A percentile compares a stretch with the other conserved stretches of the same genome.
Conservation (phyloP, 2,797 vertebrate genomes). For the Lerista edwardsae region DNA sequence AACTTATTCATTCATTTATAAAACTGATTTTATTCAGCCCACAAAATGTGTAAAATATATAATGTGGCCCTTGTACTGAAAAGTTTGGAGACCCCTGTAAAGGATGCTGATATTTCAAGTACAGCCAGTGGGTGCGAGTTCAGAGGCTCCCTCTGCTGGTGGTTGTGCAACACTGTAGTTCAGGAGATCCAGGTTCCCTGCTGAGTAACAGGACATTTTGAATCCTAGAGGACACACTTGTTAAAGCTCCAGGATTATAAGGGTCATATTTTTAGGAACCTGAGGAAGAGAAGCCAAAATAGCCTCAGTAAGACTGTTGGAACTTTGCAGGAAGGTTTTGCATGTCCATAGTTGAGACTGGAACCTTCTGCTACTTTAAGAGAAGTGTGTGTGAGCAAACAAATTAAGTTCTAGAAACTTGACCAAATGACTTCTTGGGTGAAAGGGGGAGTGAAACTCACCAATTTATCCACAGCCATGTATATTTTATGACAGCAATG, state of each 20-base stretch:
- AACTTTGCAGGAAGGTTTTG: not conserved
- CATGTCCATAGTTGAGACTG: not conserved
- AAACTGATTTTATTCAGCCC: too few species aligned
- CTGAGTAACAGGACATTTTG: not conserved
- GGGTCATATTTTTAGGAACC: too few species aligned
- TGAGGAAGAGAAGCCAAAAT: too few species aligned
- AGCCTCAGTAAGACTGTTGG: not conserved
- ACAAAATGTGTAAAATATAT: too few species aligned
- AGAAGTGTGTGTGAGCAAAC: not conserved
- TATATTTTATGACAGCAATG: not conserved
- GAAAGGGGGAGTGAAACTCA: too few species aligned
- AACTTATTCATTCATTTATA: too few species aligned
- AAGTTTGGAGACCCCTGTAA: too few species aligned
- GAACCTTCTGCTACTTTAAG: not conserved
- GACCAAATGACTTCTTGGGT: not conserved
- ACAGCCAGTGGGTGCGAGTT: rapidly evolving
- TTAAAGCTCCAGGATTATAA: not conserved
- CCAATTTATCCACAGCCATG: not conserved
- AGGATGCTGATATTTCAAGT: not conserved
- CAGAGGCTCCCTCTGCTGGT: constrained; percentile 38
- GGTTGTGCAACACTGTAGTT: rapidly evolving
- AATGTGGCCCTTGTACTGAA: too few species aligned
- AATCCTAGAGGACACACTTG: not conserved
- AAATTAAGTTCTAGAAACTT: not conserved
- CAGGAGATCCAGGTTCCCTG: not conserved